These are phyloP conservation scores for Lathronympha strigana DNA, from an alignment of 2,888 invertebrate genomes.

Conservation along the genomic window DNA sequence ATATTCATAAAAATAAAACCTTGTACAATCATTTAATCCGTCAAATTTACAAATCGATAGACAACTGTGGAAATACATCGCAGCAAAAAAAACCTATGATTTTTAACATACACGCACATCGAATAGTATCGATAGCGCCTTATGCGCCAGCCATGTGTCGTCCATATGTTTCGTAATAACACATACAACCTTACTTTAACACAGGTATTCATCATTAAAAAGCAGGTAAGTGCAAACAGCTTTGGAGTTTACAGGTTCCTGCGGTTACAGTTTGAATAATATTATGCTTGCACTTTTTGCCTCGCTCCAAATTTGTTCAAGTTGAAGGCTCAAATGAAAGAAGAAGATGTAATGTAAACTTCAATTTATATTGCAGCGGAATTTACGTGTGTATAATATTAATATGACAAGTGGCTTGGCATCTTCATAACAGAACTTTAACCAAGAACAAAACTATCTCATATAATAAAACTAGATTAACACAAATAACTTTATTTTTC, in stretches of 20 bases:
- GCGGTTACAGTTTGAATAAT: too few species aligned
- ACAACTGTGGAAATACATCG: slow-evolving; percentile 49
- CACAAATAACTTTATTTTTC: too few species aligned
- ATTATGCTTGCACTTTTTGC: too few species aligned
- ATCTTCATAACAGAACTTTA: too few species aligned
- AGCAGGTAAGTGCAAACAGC: slow-evolving; percentile 2
- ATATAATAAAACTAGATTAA: too few species aligned
- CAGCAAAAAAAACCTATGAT: slow-evolving; percentile 61
- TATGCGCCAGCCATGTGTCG: slow-evolving; percentile 75
- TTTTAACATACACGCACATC: slow-evolving; percentile 59
- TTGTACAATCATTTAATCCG: not conserved
- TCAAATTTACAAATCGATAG: slow-evolving; percentile 34
- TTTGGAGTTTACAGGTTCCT: not conserved
- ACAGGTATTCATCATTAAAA: slow-evolving; percentile 25
- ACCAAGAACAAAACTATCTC: too few species aligned
- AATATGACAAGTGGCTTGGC: too few species aligned
- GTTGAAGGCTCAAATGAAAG: too few species aligned
- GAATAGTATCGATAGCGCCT: slow-evolving; percentile 66
- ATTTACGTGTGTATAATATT: too few species aligned
- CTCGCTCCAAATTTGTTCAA: too few species aligned
- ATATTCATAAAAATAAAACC: not conserved
- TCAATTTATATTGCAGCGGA: too few species aligned
- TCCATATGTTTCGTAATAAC: slow-evolving; percentile 70
- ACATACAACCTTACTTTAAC: slow-evolving; percentile 50
- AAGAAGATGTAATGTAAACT: too few species aligned